Evolutionary conservation across 2,888 invertebrate genomes (phyloP).

Genomic region (Axea sp.): DNA sequence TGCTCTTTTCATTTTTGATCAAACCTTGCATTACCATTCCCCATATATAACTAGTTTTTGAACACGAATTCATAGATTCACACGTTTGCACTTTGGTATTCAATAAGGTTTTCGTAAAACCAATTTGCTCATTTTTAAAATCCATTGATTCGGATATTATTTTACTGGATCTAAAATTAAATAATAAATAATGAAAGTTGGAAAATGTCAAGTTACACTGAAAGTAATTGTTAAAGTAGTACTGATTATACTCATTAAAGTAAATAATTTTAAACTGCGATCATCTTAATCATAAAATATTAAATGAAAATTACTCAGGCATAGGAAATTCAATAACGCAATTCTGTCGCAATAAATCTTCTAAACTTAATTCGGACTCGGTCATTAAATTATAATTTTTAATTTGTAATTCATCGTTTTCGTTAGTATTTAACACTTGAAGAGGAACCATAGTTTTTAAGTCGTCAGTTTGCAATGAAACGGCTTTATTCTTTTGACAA

Average conservation of each 20-base stretch:
- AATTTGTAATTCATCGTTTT: conserved; percentile 21
- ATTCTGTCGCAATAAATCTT: conserved; percentile 74
- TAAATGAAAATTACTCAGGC: too few relatives aligned
- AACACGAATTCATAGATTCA: too few relatives aligned
- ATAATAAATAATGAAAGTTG: too few relatives aligned
- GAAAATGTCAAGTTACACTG: too few relatives aligned
- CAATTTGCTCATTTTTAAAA: conserved; percentile 64
- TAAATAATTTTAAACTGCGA: too few relatives aligned
- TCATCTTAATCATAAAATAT: too few relatives aligned
- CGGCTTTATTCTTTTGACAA: conserved; percentile 31
- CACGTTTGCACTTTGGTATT: conserved; percentile 42
- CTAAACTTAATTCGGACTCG: conserved; percentile 69
- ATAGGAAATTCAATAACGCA: conserved; percentile 82
- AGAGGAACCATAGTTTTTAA: not conserved
- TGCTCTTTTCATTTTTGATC: conserved; percentile 68
- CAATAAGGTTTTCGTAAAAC: conserved; percentile 72
- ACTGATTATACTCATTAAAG: too few relatives aligned
- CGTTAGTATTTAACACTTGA: not conserved
- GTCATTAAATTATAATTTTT: conserved; percentile 1
- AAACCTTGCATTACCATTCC: conserved; percentile 86
- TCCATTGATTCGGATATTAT: conserved; percentile 7
- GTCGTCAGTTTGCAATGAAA: not conserved
- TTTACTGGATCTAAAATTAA: conserved; percentile 71
- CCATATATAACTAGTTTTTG: conserved; percentile 70
- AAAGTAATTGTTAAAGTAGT: too few relatives aligned